Conservation (phyloP, 1,140 invertebrate genomes). For the Arctopsyche grandis region DNA sequence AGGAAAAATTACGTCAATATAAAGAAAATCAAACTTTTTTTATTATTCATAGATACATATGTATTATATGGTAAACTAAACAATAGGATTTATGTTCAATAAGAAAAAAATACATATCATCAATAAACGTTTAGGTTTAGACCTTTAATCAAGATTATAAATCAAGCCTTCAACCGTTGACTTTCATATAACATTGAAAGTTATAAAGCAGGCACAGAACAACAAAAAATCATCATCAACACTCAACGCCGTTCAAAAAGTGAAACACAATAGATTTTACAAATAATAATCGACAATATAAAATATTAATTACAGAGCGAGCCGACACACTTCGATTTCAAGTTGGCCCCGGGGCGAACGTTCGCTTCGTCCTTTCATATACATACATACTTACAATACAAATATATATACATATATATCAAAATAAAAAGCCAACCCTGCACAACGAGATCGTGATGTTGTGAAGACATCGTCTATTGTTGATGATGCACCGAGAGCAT, state of each 20-base stretch:
- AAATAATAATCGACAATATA: not conserved
- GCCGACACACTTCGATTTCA: slow-evolving; percentile 8
- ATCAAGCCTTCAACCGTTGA: not conserved
- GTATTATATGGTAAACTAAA: too few relatives aligned
- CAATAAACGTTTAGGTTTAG: too few relatives aligned
- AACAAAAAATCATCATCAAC: too few relatives aligned
- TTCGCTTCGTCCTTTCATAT: slow-evolving; percentile 8
- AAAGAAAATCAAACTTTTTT: too few relatives aligned
- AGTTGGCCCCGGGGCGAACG: not conserved
- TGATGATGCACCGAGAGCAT: not conserved
- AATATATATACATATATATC: too few relatives aligned
- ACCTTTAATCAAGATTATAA: too few relatives aligned
- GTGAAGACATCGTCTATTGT: not conserved
- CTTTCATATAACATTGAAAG: slow-evolving; percentile 1
- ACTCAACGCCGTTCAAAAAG: not conserved
- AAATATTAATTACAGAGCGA: slow-evolving; percentile 17
- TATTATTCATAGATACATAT: too few relatives aligned
- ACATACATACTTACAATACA: too few relatives aligned
- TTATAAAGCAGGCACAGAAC: not conserved
- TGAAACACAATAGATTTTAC: slow-evolving; percentile 22
- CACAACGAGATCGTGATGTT: not conserved
- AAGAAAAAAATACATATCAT: too few relatives aligned
- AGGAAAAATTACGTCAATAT: too few relatives aligned
- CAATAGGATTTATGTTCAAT: too few relatives aligned
- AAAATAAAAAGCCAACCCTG: not conserved